Base-by-base conservation (phyloP, 2,113 vertebrate genomes). In the Gavia stellata region DNA sequence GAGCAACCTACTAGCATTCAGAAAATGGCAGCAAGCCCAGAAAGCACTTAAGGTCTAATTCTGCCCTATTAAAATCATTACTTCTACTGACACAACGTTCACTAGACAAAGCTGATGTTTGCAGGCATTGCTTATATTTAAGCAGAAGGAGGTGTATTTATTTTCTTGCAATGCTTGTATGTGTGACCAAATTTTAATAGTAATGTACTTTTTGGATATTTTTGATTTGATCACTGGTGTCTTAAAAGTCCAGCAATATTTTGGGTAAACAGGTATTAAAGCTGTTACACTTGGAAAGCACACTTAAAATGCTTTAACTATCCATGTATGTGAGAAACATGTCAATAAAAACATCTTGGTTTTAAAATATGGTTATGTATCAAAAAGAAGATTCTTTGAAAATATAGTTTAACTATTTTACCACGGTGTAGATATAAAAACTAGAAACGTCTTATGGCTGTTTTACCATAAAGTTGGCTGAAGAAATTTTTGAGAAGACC, bases 11-110 rank as follows among this genome's bases (percentile, higher is more conserved):
- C 14, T 52, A 15, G 33, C 28, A n/a, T 42, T 86, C 36, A 45
- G 20, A 34, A 24, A 59, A 52, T 94, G 88, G 88, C 79, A 42
- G 2, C 38, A 49, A 91, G 58, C 78, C 90, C 95, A 96, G 9
- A 80, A 94, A 85, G 55, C 26, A 91, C 92, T 95, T 96, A 97
- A 38, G 45, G 21, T 78, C 66, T 80, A 65, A 86, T 52, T n/a
- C 72, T 73, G 29, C 26, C 47, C 31, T 81, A 56, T n/a, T 91
- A 55, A 92, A 93, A 55, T 45, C 28, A 42, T 58, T 81, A 53
- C 12, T 86, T 17, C 50, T 65, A 19, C 55, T 72, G 82, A 79
- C 14, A 44, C 5, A 33, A 8, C 44, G 59, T 85, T 71, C 42
- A 9, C 14, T 80, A 33, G 24, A 42, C 61, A 36, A 81, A 53